Conservation (phyloP, 2,113 vertebrate species). For the Hyperopisus bebe region DNA sequence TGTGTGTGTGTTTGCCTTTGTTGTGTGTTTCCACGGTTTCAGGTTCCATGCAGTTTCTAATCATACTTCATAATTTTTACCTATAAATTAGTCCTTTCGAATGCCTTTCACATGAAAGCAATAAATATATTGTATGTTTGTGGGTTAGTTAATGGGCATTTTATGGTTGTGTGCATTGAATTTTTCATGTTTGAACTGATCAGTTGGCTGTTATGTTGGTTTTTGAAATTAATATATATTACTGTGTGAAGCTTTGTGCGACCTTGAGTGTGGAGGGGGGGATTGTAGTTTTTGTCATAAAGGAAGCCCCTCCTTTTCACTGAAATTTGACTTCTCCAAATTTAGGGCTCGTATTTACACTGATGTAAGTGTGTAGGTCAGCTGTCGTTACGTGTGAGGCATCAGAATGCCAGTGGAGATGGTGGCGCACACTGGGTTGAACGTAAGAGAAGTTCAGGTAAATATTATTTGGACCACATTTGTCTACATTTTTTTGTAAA, state of each 20-base stretch:
- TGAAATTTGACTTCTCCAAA: background rate
- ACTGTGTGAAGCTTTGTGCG: background rate
- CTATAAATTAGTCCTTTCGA: background rate
- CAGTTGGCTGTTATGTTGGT: background rate
- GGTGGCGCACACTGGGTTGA: background rate
- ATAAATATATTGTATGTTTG: background rate
- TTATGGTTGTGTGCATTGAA: slow-evolving; percentile 3
- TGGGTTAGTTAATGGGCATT: background rate
- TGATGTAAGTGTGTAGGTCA: background rate
- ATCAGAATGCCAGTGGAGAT: background rate
- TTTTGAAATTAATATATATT: background rate
- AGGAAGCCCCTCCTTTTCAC: background rate
- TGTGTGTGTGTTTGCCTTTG: background rate
- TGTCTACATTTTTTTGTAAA: background rate
- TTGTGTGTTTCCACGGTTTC: background rate
- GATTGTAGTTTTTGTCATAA: background rate
- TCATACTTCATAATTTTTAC: background rate
- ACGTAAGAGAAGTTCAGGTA: background rate
- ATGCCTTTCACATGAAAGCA: background rate
- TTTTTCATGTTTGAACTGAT: background rate
- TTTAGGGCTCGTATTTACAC: background rate
- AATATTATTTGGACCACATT: background rate
- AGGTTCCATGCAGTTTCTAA: background rate
- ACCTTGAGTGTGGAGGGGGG: background rate
- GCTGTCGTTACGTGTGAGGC: background rate